A percentile compares a stretch with the other conserved stretches of the same genome.
phyloP scores from a whole-genome alignment of 2,888 invertebrate species.

The Lycia hirtaria region DNA sequence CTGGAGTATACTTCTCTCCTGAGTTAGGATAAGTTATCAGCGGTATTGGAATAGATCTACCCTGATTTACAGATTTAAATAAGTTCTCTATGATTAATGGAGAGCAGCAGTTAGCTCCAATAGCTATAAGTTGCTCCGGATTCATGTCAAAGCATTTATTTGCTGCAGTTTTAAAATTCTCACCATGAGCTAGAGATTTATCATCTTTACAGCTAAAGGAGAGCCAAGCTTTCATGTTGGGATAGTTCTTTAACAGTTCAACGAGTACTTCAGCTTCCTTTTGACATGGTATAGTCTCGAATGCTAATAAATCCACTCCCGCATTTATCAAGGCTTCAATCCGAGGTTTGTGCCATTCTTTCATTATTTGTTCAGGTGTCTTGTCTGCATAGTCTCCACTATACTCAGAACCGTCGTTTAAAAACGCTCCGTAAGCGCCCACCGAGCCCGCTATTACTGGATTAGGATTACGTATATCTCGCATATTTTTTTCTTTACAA shows the following conservation, averaged over 20 bases:
- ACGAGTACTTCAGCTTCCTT: slow-evolving; percentile 93
- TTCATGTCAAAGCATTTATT: slow-evolving; percentile 88
- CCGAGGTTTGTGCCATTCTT: slow-evolving; percentile 93
- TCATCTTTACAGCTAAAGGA: slow-evolving; percentile 91
- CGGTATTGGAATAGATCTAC: slow-evolving; percentile 80
- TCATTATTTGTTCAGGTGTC: slow-evolving; percentile 86
- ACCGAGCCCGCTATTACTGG: slow-evolving; percentile 93
- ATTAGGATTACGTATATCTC: slow-evolving; percentile 37
- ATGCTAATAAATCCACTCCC: slow-evolving; percentile 93
- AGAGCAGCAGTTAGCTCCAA: slow-evolving; percentile 94
- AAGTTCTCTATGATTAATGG: slow-evolving; percentile 66
- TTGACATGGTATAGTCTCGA: slow-evolving; percentile 96
- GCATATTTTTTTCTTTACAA: slow-evolving; percentile 49
- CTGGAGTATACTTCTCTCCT: slow-evolving; percentile 90
- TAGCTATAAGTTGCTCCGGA: slow-evolving; percentile 87
- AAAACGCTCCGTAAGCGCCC: slow-evolving; percentile 95
- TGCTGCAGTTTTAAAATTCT: slow-evolving; percentile 88
- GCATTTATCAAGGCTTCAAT: slow-evolving; percentile 90
- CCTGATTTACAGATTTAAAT: slow-evolving; percentile 64
- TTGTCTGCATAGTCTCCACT: slow-evolving; percentile 90
- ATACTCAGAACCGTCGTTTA: slow-evolving; percentile 96
- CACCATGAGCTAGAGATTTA: slow-evolving; percentile 89
- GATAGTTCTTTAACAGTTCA: slow-evolving; percentile 91
- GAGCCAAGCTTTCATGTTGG: slow-evolving; percentile 93
- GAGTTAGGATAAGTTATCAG: slow-evolving; percentile 96